These are phyloP conservation scores for Heptranchias perlo DNA, from an alignment of 2,113 vertebrate species.

Conservation along the genomic window DNA sequence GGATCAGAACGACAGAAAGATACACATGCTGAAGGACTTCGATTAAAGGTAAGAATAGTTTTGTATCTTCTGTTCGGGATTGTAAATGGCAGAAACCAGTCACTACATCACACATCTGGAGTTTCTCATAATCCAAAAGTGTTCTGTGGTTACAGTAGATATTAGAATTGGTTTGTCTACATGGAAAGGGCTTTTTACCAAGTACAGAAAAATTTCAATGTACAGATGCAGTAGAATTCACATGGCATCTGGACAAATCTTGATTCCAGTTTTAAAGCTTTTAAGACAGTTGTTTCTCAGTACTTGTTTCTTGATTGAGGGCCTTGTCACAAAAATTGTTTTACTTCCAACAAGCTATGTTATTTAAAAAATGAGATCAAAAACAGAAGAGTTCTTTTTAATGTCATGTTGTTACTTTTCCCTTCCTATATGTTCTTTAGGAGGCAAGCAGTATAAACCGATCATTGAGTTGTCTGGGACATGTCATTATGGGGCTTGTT, in stretches of 20 bases:
- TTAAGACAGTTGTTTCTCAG: neutral
- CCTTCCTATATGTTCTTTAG: conserved; percentile 49
- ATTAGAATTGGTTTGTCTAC: neutral
- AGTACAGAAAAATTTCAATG: neutral
- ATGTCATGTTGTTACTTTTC: neutral
- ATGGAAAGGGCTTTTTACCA: neutral
- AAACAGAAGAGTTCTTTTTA: neutral
- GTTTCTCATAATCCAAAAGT: neutral
- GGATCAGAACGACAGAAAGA: conserved; percentile 92
- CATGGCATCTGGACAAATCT: neutral
- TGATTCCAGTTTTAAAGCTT: neutral
- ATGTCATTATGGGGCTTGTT: conserved; percentile 88
- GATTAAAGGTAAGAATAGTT: conserved; percentile 73
- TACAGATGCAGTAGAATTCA: neutral
- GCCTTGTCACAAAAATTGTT: neutral
- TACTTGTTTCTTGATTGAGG: neutral
- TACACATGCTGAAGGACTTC: conserved; percentile 79
- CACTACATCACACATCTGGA: neutral
- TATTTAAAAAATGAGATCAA: neutral
- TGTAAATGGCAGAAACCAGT: neutral
- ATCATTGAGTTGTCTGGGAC: conserved; percentile 84
- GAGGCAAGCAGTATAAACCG: conserved; percentile 94
- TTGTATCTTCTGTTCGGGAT: neutral
- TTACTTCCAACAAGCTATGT: neutral
- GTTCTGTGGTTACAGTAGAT: neutral